These are phyloP conservation scores for Drosophila recens DNA, from an alignment of 2,888 invertebrate genomes.

Conservation along the genomic window DNA sequence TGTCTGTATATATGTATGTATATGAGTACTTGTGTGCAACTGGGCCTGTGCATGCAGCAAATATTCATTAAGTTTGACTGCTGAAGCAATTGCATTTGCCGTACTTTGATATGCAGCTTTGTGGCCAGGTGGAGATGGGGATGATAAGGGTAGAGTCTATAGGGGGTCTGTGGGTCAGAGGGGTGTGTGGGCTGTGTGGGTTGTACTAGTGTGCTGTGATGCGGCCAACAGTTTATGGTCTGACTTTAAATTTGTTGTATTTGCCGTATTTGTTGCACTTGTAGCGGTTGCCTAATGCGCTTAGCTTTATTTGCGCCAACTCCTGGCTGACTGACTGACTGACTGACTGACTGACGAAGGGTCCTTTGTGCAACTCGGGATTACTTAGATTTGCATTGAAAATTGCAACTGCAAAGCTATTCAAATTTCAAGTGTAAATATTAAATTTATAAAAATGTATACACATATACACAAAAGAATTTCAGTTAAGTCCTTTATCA, in stretches of 20 bases:
- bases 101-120: slow-evolving; percentile 49
- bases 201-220: slow-evolving; percentile 6
- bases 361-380: slow-evolving; percentile 16
- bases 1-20: background rate
- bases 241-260: slow-evolving; percentile 56
- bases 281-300: slow-evolving; percentile 51
- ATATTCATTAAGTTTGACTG: slow-evolving; percentile 58
- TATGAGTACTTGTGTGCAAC: slow-evolving; percentile 1
- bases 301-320: slow-evolving; percentile 42
- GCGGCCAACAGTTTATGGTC: slow-evolving; percentile 35
- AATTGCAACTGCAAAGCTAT: slow-evolving; percentile 21
- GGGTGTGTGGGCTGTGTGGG: background rate
- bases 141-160: background rate
- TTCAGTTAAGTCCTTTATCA: background rate
- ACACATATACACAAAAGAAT: background rate
- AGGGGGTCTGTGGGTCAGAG: background rate
- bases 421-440: slow-evolving; percentile 27
- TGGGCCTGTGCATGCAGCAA: slow-evolving; percentile 38
- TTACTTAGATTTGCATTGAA: slow-evolving; percentile 33
- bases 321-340: slow-evolving; percentile 8
- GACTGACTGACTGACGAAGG: background rate
- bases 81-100: slow-evolving; percentile 54
- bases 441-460: slow-evolving; percentile 7
- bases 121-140: slow-evolving; percentile 27
- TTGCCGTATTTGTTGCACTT: slow-evolving; percentile 25